Evolutionary conservation across 2,797 vertebrate species (phyloP).

Genomic region (Threskiornis aethiopicus): DNA sequence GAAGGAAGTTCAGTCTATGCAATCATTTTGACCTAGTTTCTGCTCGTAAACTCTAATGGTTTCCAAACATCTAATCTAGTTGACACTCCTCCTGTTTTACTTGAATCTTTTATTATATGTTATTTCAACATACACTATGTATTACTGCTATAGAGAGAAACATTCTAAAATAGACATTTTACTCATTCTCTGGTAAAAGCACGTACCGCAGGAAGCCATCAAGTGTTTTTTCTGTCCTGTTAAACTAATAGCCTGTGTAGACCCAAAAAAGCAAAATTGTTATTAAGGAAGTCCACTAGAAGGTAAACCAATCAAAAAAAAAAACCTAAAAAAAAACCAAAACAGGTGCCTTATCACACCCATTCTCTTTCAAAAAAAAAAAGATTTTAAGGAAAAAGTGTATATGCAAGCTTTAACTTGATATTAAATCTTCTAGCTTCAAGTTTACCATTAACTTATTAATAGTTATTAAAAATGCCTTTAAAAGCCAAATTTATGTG

Average conservation of each 20-base stretch:
- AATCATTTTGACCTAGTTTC: not conserved
- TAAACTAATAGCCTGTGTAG: not conserved
- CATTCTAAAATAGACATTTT: not conserved
- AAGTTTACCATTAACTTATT: not conserved
- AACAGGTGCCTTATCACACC: not conserved
- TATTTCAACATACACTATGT: not conserved
- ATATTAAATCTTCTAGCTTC: not conserved
- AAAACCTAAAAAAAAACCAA: accelerated
- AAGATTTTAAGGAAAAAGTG: not conserved
- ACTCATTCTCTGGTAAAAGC: not conserved
- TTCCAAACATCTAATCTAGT: not conserved
- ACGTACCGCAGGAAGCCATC: not conserved
- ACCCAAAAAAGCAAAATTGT: not conserved
- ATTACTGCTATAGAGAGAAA: not conserved
- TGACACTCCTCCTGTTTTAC: not conserved
- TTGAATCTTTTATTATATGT: not conserved
- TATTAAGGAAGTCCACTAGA: not conserved
- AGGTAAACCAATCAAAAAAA: not conserved
- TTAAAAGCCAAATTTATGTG: not conserved
- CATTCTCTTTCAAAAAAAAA: not conserved
- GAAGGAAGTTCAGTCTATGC: not conserved
- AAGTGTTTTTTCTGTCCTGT: not conserved
- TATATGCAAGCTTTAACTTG: not conserved
- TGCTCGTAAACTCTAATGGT: not conserved
- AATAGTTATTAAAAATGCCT: not conserved